Evolutionary conservation across 2,113 vertebrate genomes (phyloP), one percentile per base, ranked within the genome.

Genomic region (Chroicocephalus ridibundus): DNA sequence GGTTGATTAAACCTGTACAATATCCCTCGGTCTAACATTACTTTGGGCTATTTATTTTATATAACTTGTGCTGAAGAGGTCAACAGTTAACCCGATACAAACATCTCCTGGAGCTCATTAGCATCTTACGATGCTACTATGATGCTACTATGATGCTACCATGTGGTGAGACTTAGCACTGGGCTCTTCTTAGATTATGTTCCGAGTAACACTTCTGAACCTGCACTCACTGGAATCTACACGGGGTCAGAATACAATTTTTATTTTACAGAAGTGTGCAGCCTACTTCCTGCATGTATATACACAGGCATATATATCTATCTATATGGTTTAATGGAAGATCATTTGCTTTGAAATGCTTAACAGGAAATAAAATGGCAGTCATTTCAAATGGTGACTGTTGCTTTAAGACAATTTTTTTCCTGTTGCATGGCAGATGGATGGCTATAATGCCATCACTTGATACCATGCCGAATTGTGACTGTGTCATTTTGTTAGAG

Each of bases 391-490:
- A 87, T 46, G 71, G 94, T 62, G 77, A 85, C 88, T 97, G 83
- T 80, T 96, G 86, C 96, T 98, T 97, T 93, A 96, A 97, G 86
- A 66, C 34, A n/a, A 38, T 91, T 90, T 74, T 97, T 94, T 78
- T 38, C 93, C 92, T 31, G 20, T 12, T 85, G 64, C 77, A 94
- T 90, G 93, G 94, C 97, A 98, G 97, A 97, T 98, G 97, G 91
- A 46, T 87, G 82, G 95, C 94, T 97, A 47, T 96, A 98, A 98
- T 97, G 95, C 94, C 97, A 97, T 88, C 97, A 91, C 96, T 98
- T 97, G 96, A 97, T 96, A 97, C 90, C 88, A 71, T 95, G 94
- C 93, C 88, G 44, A 98, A 97, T 91, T 97, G 95, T 98, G 91
- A 91, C 93, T 92, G 90, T 91, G 89, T 98, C 96, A 96, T 92